Conservation (phyloP, 1,140 invertebrate species). For the Harlomillsia oculata region DNA sequence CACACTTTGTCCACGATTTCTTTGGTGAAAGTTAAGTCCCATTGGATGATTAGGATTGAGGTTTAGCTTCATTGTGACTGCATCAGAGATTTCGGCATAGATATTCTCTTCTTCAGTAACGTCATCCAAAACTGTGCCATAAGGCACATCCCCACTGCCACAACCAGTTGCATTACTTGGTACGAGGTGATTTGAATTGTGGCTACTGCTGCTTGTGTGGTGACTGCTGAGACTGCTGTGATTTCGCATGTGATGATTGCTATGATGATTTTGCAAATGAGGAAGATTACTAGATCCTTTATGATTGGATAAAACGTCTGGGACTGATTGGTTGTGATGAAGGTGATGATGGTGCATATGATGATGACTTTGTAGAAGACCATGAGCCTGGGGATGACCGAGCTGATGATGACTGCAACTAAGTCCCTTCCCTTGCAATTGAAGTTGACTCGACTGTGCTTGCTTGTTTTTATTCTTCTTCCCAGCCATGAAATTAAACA, state of each 20-base stretch:
- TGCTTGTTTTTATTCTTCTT: conserved; percentile 13
- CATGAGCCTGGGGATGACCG: conserved; percentile 5
- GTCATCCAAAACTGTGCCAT: conserved; percentile 31
- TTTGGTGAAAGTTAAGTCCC: conserved; percentile 22
- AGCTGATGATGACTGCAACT: conserved; percentile 7
- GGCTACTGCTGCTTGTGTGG: conserved; percentile 4
- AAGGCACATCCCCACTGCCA: conserved; percentile 19
- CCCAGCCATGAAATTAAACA: conserved; percentile 33
- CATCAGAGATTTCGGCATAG: conserved; percentile 33
- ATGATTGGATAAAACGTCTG: conserved; percentile 22
- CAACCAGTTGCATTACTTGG: background rate
- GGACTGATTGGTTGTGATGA: conserved; percentile 18
- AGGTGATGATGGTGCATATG: conserved; percentile 12
- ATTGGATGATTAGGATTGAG: conserved; percentile 25
- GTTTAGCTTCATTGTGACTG: conserved; percentile 25
- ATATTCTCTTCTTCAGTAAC: conserved; percentile 34
- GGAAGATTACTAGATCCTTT: conserved; percentile 6
- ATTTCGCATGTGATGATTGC: background rate
- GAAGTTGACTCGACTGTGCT: background rate
- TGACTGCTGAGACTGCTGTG: background rate
- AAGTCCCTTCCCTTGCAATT: background rate
- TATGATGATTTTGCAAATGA: background rate
- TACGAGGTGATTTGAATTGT: conserved; percentile 9
- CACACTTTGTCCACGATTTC: conserved; percentile 10
- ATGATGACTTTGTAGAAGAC: conserved; percentile 19